These are phyloP conservation scores for Bolborhynchus lineola DNA, from an alignment of 2,113 vertebrate species.

Conservation along the genomic window DNA sequence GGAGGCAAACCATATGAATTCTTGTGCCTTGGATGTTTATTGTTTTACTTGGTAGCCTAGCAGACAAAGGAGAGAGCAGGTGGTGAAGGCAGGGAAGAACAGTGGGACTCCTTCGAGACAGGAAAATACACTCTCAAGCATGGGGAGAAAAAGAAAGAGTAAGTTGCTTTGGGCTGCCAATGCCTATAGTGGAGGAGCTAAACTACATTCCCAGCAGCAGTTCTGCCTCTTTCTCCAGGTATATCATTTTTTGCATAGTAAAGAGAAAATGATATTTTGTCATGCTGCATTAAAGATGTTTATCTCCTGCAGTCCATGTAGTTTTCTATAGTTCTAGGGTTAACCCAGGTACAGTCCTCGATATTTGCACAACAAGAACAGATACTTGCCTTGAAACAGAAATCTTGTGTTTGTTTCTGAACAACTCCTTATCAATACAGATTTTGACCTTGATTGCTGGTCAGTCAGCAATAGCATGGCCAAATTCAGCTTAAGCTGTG, in stretches of 20 bases:
- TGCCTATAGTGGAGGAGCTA: background rate
- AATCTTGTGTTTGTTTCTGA: background rate
- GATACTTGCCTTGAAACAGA: background rate
- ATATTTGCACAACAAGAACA: background rate
- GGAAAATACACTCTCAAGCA: conserved; percentile 35
- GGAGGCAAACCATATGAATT: background rate
- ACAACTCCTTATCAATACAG: background rate
- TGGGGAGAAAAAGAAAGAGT: conserved; percentile 32
- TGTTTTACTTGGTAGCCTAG: conserved; percentile 40
- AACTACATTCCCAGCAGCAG: background rate
- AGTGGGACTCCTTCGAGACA: conserved; percentile 55
- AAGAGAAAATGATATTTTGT: conserved; percentile 25
- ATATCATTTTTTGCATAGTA: conserved; percentile 24
- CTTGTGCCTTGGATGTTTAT: conserved; percentile 44
- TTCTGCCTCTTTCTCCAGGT: background rate
- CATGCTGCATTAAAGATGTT: conserved; percentile 19
- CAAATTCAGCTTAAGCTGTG: background rate
- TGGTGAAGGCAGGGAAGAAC: conserved; percentile 60
- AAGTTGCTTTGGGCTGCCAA: background rate
- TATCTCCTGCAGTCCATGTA: background rate
- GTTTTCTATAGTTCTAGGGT: background rate
- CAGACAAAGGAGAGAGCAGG: conserved; percentile 51
- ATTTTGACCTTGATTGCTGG: background rate
- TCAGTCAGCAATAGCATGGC: background rate
- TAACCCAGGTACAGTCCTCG: background rate